A percentile compares a stretch with the other conserved stretches of the same genome.
Conservation (phyloP, 2,888 invertebrate genomes). For the Scaptomyza caliginosa region DNA sequence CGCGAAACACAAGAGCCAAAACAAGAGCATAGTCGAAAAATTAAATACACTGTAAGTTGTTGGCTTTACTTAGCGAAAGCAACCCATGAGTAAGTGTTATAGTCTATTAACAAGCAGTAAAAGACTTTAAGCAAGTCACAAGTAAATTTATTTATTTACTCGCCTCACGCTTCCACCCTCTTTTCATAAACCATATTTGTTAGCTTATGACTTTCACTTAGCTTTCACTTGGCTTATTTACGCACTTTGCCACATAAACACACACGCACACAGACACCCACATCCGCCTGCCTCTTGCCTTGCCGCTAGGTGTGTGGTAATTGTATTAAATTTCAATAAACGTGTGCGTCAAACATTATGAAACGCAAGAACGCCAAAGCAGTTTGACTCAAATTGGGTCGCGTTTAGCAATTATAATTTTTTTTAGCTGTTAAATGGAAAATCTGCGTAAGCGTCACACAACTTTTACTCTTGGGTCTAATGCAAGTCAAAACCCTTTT, state of each 20-base stretch:
- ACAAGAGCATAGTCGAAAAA: neutral
- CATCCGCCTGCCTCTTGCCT: neutral
- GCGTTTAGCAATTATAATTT: constrained; percentile 16
- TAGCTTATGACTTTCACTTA: constrained; percentile 62
- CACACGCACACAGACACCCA: constrained; percentile 5
- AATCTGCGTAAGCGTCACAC: constrained; percentile 18
- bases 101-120: neutral
- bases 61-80: neutral
- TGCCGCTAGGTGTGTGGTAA: constrained; percentile 45
- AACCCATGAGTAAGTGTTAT: neutral
- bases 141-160: constrained; percentile 75
- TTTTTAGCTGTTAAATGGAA: neutral
- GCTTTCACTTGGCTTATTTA: constrained; percentile 43
- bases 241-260: constrained; percentile 15
- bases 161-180: constrained; percentile 3
- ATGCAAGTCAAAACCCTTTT: constrained; percentile 43
- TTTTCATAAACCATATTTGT: constrained; percentile 43
- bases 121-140: constrained; percentile 36
- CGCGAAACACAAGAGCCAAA: neutral
- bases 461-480: constrained; percentile 18
- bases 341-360: constrained; percentile 41
- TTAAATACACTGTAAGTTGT: constrained; percentile 7
- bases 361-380: constrained; percentile 34
- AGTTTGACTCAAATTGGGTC: constrained; percentile 14
- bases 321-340: constrained; percentile 78